Evolutionary conservation across 2,113 vertebrate species (phyloP), one percentile per base, ranked within the genome.

Genomic region (Clupea harengus): DNA sequence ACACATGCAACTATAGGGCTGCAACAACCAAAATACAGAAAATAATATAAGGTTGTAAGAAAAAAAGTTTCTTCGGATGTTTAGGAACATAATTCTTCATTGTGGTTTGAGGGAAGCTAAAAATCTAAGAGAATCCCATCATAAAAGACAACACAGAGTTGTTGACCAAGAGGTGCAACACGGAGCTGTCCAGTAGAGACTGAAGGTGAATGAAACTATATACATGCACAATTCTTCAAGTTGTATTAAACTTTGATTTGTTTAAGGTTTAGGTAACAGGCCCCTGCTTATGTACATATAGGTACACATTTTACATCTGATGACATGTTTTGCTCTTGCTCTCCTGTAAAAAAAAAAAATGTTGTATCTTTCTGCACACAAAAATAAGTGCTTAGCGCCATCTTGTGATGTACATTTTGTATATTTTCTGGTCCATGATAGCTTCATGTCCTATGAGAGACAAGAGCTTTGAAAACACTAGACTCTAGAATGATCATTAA

Each of bases 381-480:
- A 49, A 15, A 45, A 82, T 60, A 50, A 85, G 57, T 46, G 86
- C 49, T 54, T 84, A 87, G 86, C 46, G 47, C 90, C 90, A 89
- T 84, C 90, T 89, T 84, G 85, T 87, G 90, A 72, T 28, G 22
- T 13, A 32, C 11, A 39, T 78, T 78, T 78, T 32, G 67, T 3
- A 10, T 39, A 15, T 39, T 39, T 39, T 39, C 72, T 17, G 28
- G 28, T 10, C 4, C 10, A 78, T 39, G 72, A 78, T 78, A 13
- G 28, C 25, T 39, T 44, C 13, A 15, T 44, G 72, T 39, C 6
- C 32, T 39, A 0, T 10, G 39, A 75, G 67, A 39, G 9, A 75
- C 64, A 4, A 13, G 10, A 39, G 28, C 9, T 11, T 78, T 32
- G 4, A 17, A 78, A 28, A 39, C 39, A 0, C 25, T 4, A 72